Evolutionary conservation across 2,888 invertebrate genomes (phyloP), one percentile per base, ranked within the genome.

Genomic region (Dichetophora obliterata): DNA sequence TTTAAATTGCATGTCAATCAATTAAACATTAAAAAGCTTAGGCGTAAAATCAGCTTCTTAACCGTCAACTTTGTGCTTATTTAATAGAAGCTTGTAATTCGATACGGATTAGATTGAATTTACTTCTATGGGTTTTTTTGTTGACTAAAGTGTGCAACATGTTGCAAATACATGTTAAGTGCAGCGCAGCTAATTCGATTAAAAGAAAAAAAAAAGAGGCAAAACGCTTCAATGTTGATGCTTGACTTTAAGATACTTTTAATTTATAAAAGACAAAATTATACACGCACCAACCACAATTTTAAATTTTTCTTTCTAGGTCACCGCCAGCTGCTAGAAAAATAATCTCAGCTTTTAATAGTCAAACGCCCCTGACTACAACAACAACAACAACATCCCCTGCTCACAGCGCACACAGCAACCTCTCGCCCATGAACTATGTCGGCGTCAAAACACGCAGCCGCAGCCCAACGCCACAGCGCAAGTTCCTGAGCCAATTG

Each of bases 401-500:
- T 63, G n/a, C 77, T 73, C n/a, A 57, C 69, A 66, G 65, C 34
- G 8, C 75, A 80, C 0, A 68, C 80, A 48, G 52, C 66, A 81
- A 75, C 48, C 79, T 86, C 16, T 84, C 87, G 68, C 87, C 85
- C 22, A 83, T 81, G 69, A 83, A 81, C 72, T 81, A 80, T 65
- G 68, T 63, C n/a, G 79, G 81, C n/a, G 83, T 82, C 6, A 88
- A 88, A 80, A 90, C 89, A 83, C 90, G 90, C 80, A 91, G 91
- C 78, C 89, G 91, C 78, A 91, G 90, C 86, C 91, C 90, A 37
- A 91, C 90, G 78, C 91, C 89, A 63, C 91, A 89, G 84, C 91
- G 86, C 82, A 92, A 89, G 86, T 90, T 85, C 86, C 87, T 84
- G 52, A 88, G 83, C 82, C 86, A 86, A 73, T 75, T 80, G 2